Base-by-base conservation (phyloP, 2,888 invertebrate species). In the Sesamia inferens region DNA sequence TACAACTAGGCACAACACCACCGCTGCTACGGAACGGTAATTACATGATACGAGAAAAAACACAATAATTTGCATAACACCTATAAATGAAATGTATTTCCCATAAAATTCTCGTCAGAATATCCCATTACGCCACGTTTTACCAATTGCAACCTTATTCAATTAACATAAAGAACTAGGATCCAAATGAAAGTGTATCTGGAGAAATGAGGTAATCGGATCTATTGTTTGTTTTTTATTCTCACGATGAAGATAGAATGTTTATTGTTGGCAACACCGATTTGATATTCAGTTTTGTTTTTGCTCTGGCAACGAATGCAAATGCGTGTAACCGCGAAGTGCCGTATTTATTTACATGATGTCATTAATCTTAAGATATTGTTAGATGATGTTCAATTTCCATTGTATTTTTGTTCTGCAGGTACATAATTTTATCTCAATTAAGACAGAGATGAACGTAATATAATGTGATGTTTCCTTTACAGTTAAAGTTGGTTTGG, bases 71-170 rank as follows among this genome's bases (percentile, higher is more conserved):
- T 87, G 83, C 87, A 87, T 87, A 85, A 85, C 79, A 77, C 78
- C 81, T 82, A 64, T 81, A 83, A 82, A 88, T 85, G 87, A 89
- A 88, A 90, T 85, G 83, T 76, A 74, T 87, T 90, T 88, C 83
- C 81, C 89, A 90, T 90, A 88, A 82, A 79, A 84, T 86, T 86
- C 87, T 81, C 87, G 84, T 87, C 86, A 74, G 71, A 66, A 77
- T 70, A 76, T 55, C 65, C 68, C 72, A 76, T 74, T 61, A 55
- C 54, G 63, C 68, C 10, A 4, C 61, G 42, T 44, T 66, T 63
- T 0, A 42, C 66, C 24, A 84, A 71, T 79, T 51, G 51, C 68
- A 76, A 87, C 78, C 73, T 69, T 87, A 84, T 68, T 5, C n/a
- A 14, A 16, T 65, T 54, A 24, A 14, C 16, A 79, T 81, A 83